Percentiles rank a stretch among this genome's conserved stretches.
phyloP scores from a whole-genome alignment of 1,140 invertebrate genomes.

The Lucilia sericata region DNA sequence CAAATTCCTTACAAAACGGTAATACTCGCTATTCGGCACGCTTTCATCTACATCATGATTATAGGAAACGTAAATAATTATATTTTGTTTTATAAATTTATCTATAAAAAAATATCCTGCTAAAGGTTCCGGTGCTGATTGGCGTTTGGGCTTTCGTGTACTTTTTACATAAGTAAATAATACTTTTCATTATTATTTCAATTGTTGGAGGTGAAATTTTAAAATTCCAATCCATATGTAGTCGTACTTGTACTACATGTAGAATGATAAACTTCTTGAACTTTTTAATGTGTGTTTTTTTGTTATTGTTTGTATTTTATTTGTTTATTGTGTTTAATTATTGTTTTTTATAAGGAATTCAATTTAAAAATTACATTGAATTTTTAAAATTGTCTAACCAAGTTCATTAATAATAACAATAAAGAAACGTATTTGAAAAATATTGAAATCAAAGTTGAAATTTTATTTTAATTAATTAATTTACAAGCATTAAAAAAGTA shows the following conservation, averaged over 20 bases:
- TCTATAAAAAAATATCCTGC: background rate
- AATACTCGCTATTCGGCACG: constrained; percentile 62
- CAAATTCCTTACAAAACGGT: constrained; percentile 54
- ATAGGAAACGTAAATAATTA: constrained; percentile 55
- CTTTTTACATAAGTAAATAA: constrained; percentile 51
- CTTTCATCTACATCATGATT: constrained; percentile 64
- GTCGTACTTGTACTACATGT: background rate
- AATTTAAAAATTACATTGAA: background rate
- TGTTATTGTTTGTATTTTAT: background rate
- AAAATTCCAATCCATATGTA: background rate
- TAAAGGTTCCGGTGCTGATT: constrained; percentile 49
- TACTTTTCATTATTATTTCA: background rate
- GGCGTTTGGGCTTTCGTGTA: constrained; percentile 61
- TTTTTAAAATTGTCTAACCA: background rate
- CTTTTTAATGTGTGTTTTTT: background rate
- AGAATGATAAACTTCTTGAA: constrained; percentile 36
- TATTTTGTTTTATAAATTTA: background rate
- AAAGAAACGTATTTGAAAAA: too few species aligned
- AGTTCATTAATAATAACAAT: too few species aligned
- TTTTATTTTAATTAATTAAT: too few species aligned
- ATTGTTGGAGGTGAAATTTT: background rate
- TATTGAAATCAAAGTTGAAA: too few species aligned
- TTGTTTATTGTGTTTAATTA: background rate
- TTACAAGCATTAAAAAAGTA: too few species aligned
- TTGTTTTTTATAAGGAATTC: background rate